These are phyloP conservation scores for Crocidura indochinensis DNA, from an alignment of 2,797 vertebrate genomes.

Conservation along the genomic window DNA sequence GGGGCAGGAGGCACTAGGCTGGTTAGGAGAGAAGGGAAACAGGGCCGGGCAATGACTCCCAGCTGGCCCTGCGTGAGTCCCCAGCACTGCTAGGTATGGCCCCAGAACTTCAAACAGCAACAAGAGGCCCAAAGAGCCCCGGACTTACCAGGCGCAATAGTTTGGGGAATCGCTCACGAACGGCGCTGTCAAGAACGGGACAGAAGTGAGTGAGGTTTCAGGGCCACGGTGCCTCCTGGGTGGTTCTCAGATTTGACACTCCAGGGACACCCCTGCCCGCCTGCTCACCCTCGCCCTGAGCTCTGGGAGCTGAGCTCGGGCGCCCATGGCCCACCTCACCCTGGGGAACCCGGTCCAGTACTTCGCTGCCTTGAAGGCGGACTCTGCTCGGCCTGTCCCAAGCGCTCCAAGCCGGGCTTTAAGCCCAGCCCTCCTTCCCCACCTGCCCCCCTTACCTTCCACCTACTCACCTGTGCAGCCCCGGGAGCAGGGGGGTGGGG, in stretches of 20 bases:
- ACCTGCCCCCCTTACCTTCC: conserved; percentile 86
- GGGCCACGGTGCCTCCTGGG: conserved; percentile 68
- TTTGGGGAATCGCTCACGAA: conserved; percentile 94
- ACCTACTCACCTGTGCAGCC: conserved; percentile 87
- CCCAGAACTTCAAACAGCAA: too few species aligned
- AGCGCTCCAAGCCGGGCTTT: conserved; percentile 71
- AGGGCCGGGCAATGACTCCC: too few species aligned
- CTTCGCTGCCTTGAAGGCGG: conserved; percentile 69
- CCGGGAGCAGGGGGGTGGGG: conserved; percentile 83
- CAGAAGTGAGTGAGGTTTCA: conserved; percentile 79
- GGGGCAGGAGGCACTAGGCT: background rate
- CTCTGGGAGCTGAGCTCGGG: conserved; percentile 46
- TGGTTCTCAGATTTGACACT: conserved; percentile 72
- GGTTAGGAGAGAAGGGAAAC: background rate
- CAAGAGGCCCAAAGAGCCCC: background rate
- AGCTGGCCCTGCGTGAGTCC: too few species aligned
- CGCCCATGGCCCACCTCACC: conserved; percentile 70
- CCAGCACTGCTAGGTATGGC: too few species aligned
- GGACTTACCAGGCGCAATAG: conserved; percentile 93
- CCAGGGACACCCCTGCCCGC: conserved; percentile 66
- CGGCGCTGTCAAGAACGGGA: conserved; percentile 90
- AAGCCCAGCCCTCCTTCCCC: conserved; percentile 78
- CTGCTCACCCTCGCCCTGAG: conserved; percentile 45
- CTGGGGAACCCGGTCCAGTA: conserved; percentile 69
- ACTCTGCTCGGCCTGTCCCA: conserved; percentile 46